A percentile compares a stretch with the other conserved stretches of the same genome.
Conservation (phyloP, 2,797 vertebrate species). For the Tragopan temminckii region DNA sequence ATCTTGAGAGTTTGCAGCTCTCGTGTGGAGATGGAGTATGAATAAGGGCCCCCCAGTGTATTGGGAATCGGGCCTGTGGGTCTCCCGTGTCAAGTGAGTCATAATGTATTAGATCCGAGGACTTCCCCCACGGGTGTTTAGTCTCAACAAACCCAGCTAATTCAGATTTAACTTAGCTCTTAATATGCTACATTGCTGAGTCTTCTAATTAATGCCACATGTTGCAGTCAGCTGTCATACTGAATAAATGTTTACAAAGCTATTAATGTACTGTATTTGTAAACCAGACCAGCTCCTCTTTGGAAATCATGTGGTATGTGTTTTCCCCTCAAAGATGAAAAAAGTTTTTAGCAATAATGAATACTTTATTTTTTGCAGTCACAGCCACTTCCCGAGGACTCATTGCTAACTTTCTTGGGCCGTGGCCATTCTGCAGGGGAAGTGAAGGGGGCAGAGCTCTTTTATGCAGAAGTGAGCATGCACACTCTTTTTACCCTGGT, state of each 20-base stretch:
- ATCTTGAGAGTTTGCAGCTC: constrained; percentile 67
- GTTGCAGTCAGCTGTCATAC: constrained; percentile 85
- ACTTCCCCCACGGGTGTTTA: constrained; percentile 80
- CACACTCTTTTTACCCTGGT: accelerated
- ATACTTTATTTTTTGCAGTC: constrained; percentile 81
- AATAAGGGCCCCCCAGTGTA: constrained; percentile 67
- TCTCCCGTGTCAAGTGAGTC: constrained; percentile 76
- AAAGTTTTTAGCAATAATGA: constrained; percentile 79
- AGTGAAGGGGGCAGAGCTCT: background rate
- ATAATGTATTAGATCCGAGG: constrained; percentile 78
- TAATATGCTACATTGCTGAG: constrained; percentile 82
- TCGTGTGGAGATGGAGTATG: constrained; percentile 63
- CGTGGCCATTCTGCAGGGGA: background rate
- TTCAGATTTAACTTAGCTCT: constrained; percentile 83
- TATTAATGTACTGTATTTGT: constrained; percentile 89
- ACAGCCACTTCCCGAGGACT: constrained; percentile 78
- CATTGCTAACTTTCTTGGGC: constrained; percentile 75
- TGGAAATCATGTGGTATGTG: constrained; percentile 84
- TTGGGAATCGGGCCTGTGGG: constrained; percentile 76
- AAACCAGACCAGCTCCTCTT: constrained; percentile 81
- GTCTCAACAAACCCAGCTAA: constrained; percentile 82
- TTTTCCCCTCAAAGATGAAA: constrained; percentile 84
- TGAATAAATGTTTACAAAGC: constrained; percentile 89
- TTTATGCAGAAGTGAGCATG: accelerated
- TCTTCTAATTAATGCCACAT: constrained; percentile 88